Conservation (phyloP, 2,888 invertebrate species). For the Eulithis prunata region DNA sequence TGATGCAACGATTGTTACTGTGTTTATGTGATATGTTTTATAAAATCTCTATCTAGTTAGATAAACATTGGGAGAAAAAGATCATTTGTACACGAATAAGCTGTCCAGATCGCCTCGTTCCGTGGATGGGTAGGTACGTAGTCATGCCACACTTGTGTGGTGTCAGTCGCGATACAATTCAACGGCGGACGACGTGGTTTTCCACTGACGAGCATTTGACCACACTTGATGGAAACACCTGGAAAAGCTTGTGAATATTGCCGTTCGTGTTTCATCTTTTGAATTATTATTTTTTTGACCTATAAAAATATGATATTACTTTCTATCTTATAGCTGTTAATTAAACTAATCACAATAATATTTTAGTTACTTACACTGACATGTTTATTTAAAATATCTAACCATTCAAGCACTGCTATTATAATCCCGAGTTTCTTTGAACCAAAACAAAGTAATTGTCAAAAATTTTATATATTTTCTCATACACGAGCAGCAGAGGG, state of each 20-base stretch:
- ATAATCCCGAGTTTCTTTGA: not conserved
- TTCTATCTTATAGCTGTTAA: too few species aligned
- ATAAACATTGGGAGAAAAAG: constrained; percentile 65
- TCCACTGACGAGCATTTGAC: constrained; percentile 20
- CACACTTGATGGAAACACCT: constrained; percentile 21
- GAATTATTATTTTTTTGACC: not conserved
- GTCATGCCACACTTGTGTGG: constrained; percentile 49
- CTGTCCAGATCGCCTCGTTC: constrained; percentile 34
- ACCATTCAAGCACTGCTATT: not conserved
- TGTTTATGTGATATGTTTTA: constrained; percentile 40
- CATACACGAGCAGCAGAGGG: constrained; percentile 25
- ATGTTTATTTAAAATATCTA: too few species aligned
- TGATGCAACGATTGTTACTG: constrained; percentile 66
- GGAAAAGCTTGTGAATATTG: constrained; percentile 26
- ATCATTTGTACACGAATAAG: constrained; percentile 52
- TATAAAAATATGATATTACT: too few species aligned
- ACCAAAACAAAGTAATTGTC: not conserved
- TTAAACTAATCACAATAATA: too few species aligned
- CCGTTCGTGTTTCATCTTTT: constrained; percentile 5
- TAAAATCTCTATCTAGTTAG: constrained; percentile 14
- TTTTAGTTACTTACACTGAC: too few species aligned
- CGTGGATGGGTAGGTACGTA: constrained; percentile 41
- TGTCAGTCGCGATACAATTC: constrained; percentile 28
- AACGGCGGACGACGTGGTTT: constrained; percentile 21
- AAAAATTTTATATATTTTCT: constrained; percentile 3